Base-by-base conservation (phyloP, 2,113 vertebrate species). In the Thryonomys swinderianus region DNA sequence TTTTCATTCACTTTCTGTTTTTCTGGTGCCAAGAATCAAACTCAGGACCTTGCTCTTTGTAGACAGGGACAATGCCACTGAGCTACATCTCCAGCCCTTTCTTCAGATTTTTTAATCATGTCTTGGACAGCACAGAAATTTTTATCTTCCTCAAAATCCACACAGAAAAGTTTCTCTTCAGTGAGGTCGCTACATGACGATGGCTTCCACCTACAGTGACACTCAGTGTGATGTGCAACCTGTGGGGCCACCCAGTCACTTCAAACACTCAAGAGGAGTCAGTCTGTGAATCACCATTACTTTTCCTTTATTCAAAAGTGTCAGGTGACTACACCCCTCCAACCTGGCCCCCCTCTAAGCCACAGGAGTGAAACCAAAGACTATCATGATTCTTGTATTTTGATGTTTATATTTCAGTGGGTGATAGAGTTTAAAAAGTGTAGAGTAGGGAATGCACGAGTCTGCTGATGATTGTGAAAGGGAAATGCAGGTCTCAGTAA, bases 271-370 rank as follows among this genome's bases (percentile, higher is more conserved):
- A n/a, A 79, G 7, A 87, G 1, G 45, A 7, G 0, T 82, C 48
- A 8, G 53, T 83, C 74, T 18, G 74, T n/a, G 6, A 48, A 21
- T 81, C 4, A 17, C 48, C 82, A 59, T 67, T 66, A 64, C 12
- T 21, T 59, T 86, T 62, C 0, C 59, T 20, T 62, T 16, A 84
- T 25, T 88, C 7, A 67, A 64, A 92, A 74, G 10, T n/a, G 55
- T 2, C 21, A 5, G n/a, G 1, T 42, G 1, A 0, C 21, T 74
- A 14, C 6, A 55, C 16, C 16, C 45, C 55, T 30, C 1, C 37
- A 25, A 27, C 21, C n/a, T 74, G 30, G 1, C 1, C 62, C 10
- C 40, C 2, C 67, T 34, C 9, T 62, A 57, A 67, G 14, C 14
- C 88, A 40, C 89, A 1, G 25, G 62, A 81, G 34, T 32, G 8